Base-by-base conservation (phyloP, 2,797 vertebrate species). In the Mareca penelope region DNA sequence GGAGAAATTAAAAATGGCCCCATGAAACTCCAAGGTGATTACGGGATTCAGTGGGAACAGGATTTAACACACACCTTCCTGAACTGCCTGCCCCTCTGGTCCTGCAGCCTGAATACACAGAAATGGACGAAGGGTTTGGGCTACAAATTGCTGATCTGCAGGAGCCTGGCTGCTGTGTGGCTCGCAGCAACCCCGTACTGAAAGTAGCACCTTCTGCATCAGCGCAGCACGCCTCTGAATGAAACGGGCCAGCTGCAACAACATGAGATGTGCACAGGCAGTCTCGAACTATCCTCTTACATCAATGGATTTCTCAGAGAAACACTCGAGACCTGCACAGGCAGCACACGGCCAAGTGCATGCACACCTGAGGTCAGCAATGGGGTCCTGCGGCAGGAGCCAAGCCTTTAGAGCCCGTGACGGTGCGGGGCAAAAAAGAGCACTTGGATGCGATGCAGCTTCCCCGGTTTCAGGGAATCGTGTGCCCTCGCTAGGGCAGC, bases 381-480 rank as follows among this genome's bases (percentile, higher is more conserved):
- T 6, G 26, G 5, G 35, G 56, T 5, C 42, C 26, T 26, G 61
- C 13, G 18, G 67, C 28, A n/a, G 63, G 18, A 33, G 31, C 64
- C 8, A 23, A 67, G 31, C 64, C 42, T 33, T 67, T n/a, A 12
- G 22, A 24, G n/a, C 10, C 16, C 22, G 31, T 22, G 42, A 26
- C 5, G 14, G n/a, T 8, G 21, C 7, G 31, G 16, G 26, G 29
- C 28, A 64, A 18, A 15, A 71, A 63, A 44, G 18, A 71, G 35
- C 28, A 14, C 5, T 0, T 26, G 50, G 48, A 21, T 0, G 0
- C 35, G 15, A n/a, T n/a, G 52, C 60, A 82, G 24, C 50, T 70
- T 88, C 40, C 44, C 64, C 1, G 4, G 16, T 28, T 68, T 80
- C 76, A 52, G 48, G 5, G 60, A 72, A 50, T 15, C 0, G 0